Base-by-base conservation (phyloP, 2,888 invertebrate genomes). In the Agrotis clavis region DNA sequence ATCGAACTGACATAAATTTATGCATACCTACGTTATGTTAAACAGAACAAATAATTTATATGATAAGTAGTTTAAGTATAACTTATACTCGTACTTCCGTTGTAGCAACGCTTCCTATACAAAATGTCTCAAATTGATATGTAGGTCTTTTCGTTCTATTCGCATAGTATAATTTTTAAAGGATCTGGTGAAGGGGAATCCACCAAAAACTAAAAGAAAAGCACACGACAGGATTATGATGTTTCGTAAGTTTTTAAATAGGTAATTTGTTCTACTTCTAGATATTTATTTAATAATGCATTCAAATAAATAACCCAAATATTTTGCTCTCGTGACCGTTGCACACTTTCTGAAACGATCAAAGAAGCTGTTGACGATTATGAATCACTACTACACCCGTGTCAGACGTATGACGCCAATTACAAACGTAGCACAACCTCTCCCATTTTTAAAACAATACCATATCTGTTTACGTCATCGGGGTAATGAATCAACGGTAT, bases 401-500 rank as follows among this genome's bases (percentile, higher is more conserved):
- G 48, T 13, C 13, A 19, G 9, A 25, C 11, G 16, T 54, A 48
- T 14, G 19, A 41, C 57, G 35, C 25, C 35, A 59, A 73, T 48
- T 25, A n/a, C 9, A 25, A 19, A 13, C 25, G 16, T 47, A 56
- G 56, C 25, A 57, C 45, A 47, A 68, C 19, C 18, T 51, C 25
- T 74, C 57, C 16, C 7, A 25, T 35, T 53, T 54, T 4, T 13
- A 64, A 54, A 64, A 21, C 60, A 75, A 51, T 64, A 47, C 50
- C 1, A n/a, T 21, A 50, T 50, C 25, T 61, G 21, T 6, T 50
- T 74, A 45, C 74, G 74, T 74, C 61, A 74, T 9, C 14, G 19
- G 50, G 35, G 41, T 63, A 47, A 63, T 59, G 71, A 71, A 59
- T 77, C 77, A 66, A 62, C 18, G 21, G 30, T 45, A 60, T 64